A percentile compares a stretch with the other conserved stretches of the same genome.
Evolutionary conservation across 2,113 vertebrate genomes (phyloP).

Genomic region (Podilymbus podiceps): DNA sequence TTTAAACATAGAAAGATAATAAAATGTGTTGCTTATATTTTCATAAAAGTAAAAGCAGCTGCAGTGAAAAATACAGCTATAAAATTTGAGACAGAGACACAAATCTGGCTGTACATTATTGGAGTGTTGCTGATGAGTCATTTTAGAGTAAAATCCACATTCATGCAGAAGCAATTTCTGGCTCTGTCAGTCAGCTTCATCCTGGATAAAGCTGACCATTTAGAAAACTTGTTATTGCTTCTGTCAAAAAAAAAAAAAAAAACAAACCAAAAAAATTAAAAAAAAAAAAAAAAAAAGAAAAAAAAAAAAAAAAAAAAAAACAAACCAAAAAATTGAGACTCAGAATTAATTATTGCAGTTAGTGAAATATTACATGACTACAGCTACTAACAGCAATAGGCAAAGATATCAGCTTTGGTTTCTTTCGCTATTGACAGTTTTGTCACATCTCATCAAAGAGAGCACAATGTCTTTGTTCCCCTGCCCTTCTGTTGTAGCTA

Average conservation of each 20-base stretch:
- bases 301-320: neutral
- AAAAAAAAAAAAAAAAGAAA: neutral
- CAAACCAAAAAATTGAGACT: neutral
- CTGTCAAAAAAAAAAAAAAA: neutral
- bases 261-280: no score
- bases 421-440: neutral
- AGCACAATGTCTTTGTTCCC: neutral
- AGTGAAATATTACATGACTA: neutral
- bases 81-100: neutral
- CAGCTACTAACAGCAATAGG: neutral
- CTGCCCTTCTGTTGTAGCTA: neutral
- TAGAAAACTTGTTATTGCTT: neutral
- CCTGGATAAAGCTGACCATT: neutral
- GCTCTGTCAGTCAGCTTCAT: neutral
- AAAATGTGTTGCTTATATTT: neutral
- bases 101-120: neutral
- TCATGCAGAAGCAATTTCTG: conserved; percentile 5
- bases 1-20: neutral
- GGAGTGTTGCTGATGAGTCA: neutral
- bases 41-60: neutral
- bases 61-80: neutral
- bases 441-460: neutral
- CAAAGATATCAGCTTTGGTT: neutral
- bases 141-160: neutral
- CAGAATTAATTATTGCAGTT: neutral